These are phyloP conservation scores for Ochropleura plecta DNA, from an alignment of 2,888 invertebrate species.

Conservation along the genomic window DNA sequence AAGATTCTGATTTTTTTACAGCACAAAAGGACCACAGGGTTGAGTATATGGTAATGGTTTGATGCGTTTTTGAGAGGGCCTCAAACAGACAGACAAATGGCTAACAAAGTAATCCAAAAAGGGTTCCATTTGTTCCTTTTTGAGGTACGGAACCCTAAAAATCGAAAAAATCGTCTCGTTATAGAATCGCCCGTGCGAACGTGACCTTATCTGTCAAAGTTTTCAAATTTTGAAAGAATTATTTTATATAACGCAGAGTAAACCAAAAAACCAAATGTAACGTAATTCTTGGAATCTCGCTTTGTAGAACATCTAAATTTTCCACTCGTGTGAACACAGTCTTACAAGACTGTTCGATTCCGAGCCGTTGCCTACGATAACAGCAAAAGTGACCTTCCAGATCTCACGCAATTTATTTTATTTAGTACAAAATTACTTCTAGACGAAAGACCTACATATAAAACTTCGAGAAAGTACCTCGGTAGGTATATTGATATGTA, in stretches of 20 bases:
- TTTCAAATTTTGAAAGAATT: neutral
- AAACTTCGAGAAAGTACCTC: constrained; percentile 7
- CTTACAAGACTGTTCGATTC: constrained; percentile 14
- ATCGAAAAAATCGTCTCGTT: neutral
- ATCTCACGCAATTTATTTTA: constrained; percentile 36
- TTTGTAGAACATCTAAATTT: neutral
- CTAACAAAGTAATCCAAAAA: no score
- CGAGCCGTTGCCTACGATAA: constrained; percentile 24
- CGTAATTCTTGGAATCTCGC: neutral
- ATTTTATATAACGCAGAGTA: neutral
- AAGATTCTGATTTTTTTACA: no score
- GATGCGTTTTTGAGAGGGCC: no score
- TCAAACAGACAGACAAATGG: no score
- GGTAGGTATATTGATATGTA: constrained; percentile 32
- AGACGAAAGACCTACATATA: constrained; percentile 12
- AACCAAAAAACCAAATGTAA: neutral
- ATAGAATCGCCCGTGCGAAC: neutral
- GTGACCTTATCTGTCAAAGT: neutral
- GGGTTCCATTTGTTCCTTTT: no score
- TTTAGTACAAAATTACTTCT: constrained; percentile 28
- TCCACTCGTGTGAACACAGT: constrained; percentile 4
- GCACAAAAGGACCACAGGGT: no score
- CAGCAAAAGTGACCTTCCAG: constrained; percentile 29
- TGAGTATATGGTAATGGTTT: no score
- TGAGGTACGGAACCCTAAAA: no score